These are phyloP conservation scores for Laupala kohalensis DNA, from an alignment of 1,140 invertebrate species.

Conservation along the genomic window DNA sequence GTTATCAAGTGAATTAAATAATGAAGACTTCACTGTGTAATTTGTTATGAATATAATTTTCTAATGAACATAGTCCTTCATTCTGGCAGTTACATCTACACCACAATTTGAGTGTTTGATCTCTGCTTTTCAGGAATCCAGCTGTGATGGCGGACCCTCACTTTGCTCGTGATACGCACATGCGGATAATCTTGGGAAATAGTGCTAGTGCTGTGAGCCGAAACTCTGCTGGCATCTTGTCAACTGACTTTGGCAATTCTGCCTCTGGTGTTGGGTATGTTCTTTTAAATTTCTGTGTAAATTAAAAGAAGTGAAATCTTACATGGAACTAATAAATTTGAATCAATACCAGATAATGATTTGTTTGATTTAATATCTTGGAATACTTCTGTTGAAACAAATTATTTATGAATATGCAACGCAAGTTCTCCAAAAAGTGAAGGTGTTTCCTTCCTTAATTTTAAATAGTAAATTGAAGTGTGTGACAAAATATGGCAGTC, in stretches of 20 bases:
- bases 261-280: constrained; percentile 29
- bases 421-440: too few species aligned
- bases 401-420: too few species aligned
- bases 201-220: constrained; percentile 34
- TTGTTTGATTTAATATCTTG: too few species aligned
- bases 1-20: neutral
- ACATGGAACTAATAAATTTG: too few species aligned
- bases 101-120: neutral
- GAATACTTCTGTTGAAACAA: too few species aligned
- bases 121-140: neutral
- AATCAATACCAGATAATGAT: too few species aligned
- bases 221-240: constrained; percentile 21
- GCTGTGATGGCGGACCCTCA: constrained; percentile 35
- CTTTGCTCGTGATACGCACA: constrained; percentile 75
- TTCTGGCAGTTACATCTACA: too few species aligned
- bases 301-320: neutral
- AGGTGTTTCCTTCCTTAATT: neutral
- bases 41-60: neutral
- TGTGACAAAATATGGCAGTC: neutral
- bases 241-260: constrained; percentile 23
- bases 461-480: neutral
- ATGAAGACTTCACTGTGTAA: neutral
- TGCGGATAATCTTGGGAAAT: constrained; percentile 74
- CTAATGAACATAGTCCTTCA: too few species aligned
- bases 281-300: neutral